A percentile compares a stretch with the other conserved stretches of the same genome.
phyloP scores from a whole-genome alignment of 1,140 invertebrate species.

The Zaprionus taronus region DNA sequence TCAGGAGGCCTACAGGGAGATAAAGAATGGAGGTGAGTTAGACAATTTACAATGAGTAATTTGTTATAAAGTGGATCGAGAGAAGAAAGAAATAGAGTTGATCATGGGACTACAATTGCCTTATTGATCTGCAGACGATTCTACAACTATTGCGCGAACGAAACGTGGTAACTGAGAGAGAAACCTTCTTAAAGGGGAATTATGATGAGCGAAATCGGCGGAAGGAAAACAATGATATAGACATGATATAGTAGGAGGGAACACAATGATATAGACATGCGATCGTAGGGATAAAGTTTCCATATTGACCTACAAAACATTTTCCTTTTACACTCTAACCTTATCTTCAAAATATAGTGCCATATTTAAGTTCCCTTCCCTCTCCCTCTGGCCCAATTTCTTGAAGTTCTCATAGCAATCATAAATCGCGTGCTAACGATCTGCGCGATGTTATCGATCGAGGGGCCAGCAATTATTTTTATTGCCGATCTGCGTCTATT shows the following conservation, averaged over 20 bases:
- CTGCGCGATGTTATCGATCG: conserved; percentile 18
- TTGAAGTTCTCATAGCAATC: conserved; percentile 2
- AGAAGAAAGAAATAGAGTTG: background rate
- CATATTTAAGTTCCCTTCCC: background rate
- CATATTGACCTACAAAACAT: no score
- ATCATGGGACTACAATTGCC: no score
- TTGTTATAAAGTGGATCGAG: background rate
- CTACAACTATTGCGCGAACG: no score
- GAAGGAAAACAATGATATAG: no score
- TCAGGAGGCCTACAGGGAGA: conserved; percentile 62
- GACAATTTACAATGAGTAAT: background rate
- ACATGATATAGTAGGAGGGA: no score
- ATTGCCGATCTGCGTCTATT: conserved; percentile 53
- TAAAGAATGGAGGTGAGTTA: background rate
- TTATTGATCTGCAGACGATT: no score
- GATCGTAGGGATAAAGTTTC: no score
- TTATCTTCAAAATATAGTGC: background rate
- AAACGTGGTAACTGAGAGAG: background rate
- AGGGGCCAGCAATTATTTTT: conserved; percentile 56
- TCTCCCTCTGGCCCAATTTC: background rate
- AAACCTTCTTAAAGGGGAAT: no score
- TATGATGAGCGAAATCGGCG: no score
- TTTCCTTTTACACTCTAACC: background rate
- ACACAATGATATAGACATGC: no score
- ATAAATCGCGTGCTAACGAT: conserved; percentile 34